A percentile compares a stretch with the other conserved stretches of the same genome.
Conservation (phyloP, 2,797 vertebrate species). For the Ceryle rudis region DNA sequence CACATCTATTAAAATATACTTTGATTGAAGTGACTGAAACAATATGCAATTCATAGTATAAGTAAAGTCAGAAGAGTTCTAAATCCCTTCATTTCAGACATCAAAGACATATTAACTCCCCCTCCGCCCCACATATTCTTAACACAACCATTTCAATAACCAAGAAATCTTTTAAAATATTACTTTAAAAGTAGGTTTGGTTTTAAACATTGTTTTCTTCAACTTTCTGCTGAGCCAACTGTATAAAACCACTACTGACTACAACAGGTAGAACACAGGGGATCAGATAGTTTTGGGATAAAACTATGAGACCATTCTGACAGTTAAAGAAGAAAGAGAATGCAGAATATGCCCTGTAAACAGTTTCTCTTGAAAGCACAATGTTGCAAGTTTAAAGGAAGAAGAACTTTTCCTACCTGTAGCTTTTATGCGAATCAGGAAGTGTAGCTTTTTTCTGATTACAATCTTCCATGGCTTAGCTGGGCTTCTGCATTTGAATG, state of each 20-base stretch:
- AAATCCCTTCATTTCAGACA: not conserved
- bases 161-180: not conserved
- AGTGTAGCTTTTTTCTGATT: conserved; percentile 40
- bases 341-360: not conserved
- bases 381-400: not conserved
- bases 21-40: not conserved
- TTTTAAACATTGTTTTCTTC: not conserved
- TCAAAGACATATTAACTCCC: not conserved
- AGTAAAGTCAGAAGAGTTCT: conserved; percentile 25
- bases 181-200: not conserved
- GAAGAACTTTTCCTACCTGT: conserved; percentile 75
- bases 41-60: not conserved
- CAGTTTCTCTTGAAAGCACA: conserved; percentile 1
- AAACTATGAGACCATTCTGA: not conserved
- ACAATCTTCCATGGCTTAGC: conserved; percentile 72
- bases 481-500: conserved; percentile 69
- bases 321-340: not conserved
- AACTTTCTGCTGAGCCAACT: not conserved
- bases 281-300: not conserved
- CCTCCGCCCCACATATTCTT: not conserved
- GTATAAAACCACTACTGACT: not conserved
- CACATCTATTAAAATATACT: not conserved
- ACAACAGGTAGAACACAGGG: conserved; percentile 22
- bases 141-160: not conserved
- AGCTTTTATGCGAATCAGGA: conserved; percentile 23